These are phyloP conservation scores for Xestia xanthographa DNA, from an alignment of 2,888 invertebrate genomes.

Conservation along the genomic window DNA sequence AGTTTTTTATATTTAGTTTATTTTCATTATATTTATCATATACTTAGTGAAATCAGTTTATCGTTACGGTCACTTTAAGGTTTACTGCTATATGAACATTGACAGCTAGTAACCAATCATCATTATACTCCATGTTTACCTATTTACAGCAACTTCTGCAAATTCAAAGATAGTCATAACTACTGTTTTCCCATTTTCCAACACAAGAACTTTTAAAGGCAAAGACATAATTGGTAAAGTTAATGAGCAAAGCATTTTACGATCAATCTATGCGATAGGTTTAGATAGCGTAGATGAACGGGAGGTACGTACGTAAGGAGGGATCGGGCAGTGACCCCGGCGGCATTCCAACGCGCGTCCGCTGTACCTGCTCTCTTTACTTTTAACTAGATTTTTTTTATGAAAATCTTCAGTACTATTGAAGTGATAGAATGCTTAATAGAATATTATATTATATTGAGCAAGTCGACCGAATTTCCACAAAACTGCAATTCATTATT, in stretches of 20 bases:
- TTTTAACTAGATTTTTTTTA: constrained; percentile 74
- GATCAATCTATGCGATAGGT: constrained; percentile 88
- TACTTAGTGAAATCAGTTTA: neutral
- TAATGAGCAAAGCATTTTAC: constrained; percentile 79
- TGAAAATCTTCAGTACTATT: constrained; percentile 52
- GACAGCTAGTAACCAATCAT: neutral
- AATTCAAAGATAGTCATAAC: neutral
- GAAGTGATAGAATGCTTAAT: constrained; percentile 20
- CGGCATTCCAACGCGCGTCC: constrained; percentile 86
- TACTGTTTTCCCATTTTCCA: constrained; percentile 31
- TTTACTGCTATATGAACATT: neutral
- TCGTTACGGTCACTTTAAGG: neutral
- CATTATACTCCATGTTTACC: constrained; percentile 4
- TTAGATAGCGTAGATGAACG: constrained; percentile 82
- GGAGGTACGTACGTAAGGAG: constrained; percentile 72
- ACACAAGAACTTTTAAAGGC: constrained; percentile 28
- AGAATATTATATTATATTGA: neutral
- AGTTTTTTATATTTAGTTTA: too few relatives aligned
- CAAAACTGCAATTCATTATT: constrained; percentile 4
- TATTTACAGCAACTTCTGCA: neutral
- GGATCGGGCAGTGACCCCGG: constrained; percentile 86
- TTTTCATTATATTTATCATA: too few relatives aligned
- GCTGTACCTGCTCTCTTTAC: constrained; percentile 87
- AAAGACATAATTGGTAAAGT: constrained; percentile 70
- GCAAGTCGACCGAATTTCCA: neutral